A percentile compares a stretch with the other conserved stretches of the same genome.
Evolutionary conservation across 2,797 vertebrate species (phyloP).

Genomic region (Simalia tracyae): DNA sequence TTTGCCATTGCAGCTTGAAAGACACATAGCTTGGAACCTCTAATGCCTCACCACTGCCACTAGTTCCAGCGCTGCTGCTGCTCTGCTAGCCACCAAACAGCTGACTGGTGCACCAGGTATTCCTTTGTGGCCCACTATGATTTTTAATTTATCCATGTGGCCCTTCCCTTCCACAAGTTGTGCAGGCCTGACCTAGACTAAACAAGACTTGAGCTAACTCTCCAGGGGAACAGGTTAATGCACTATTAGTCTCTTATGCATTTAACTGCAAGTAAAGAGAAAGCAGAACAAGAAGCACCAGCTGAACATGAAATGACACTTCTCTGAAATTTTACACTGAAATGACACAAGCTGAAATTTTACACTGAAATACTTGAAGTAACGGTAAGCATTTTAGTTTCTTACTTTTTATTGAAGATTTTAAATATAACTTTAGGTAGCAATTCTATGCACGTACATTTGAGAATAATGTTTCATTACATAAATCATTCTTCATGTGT

Average conservation of each 20-base stretch:
- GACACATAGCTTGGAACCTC: background rate
- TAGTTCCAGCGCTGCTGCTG: background rate
- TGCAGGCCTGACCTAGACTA: constrained; percentile 8
- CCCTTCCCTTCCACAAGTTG: background rate
- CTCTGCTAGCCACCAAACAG: background rate
- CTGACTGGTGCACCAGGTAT: background rate
- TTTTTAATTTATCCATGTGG: background rate
- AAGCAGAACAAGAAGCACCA: constrained; percentile 28
- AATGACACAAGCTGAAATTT: background rate
- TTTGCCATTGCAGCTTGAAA: background rate
- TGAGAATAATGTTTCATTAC: too few species aligned
- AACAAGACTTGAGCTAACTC: constrained; percentile 27
- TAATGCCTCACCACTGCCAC: background rate
- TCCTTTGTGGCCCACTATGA: background rate
- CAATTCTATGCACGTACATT: background rate
- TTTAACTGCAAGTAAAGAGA: constrained; percentile 39
- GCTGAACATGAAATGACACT: constrained; percentile 26
- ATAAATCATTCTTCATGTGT: too few species aligned
- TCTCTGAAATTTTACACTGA: background rate
- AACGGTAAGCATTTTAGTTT: background rate
- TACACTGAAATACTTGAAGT: background rate
- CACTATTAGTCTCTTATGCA: constrained; percentile 24
- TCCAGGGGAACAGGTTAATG: constrained; percentile 45
- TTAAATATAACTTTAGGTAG: background rate
- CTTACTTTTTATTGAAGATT: background rate